These are phyloP conservation scores for Scaptomyza parva DNA, from an alignment of 2,888 invertebrate genomes.

Conservation along the genomic window DNA sequence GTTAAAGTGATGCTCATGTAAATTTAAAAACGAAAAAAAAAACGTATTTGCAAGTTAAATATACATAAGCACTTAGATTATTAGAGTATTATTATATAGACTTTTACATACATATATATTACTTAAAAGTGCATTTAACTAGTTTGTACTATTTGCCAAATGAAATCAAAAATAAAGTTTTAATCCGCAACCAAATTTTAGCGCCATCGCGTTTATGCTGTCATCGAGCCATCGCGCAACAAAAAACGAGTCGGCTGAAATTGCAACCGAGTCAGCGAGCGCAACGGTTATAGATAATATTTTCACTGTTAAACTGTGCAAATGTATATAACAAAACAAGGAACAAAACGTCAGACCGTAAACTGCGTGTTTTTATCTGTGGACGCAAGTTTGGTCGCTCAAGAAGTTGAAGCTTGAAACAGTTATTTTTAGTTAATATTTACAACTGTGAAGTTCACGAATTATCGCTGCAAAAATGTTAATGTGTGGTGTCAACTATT, in stretches of 20 bases:
- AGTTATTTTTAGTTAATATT: conserved; percentile 77
- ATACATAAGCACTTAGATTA: neutral
- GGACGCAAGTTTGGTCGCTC: conserved; percentile 50
- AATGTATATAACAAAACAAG: conserved; percentile 80
- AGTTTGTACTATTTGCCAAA: neutral
- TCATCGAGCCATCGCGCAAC: conserved; percentile 33
- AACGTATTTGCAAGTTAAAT: neutral
- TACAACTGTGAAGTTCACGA: conserved; percentile 59
- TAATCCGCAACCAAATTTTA: conserved; percentile 28
- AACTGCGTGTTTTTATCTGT: conserved; percentile 71
- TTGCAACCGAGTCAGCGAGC: conserved; percentile 41
- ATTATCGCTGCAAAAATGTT: conserved; percentile 50
- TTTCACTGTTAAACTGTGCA: conserved; percentile 72
- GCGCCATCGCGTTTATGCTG: conserved; percentile 41
- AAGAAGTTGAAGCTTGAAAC: conserved; percentile 54
- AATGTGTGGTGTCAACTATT: conserved; percentile 32
- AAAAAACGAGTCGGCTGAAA: conserved; percentile 13
- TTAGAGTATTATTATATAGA: neutral
- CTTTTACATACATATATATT: neutral
- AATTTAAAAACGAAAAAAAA: neutral
- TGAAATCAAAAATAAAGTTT: conserved; percentile 5
- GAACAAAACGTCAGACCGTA: conserved; percentile 69
- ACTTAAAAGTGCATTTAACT: neutral
- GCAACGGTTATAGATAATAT: conserved; percentile 79
- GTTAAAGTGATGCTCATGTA: neutral